Evolutionary conservation across 2,888 invertebrate species (phyloP), one percentile per base, ranked within the genome.

Genomic region (Bellardia pandia): DNA sequence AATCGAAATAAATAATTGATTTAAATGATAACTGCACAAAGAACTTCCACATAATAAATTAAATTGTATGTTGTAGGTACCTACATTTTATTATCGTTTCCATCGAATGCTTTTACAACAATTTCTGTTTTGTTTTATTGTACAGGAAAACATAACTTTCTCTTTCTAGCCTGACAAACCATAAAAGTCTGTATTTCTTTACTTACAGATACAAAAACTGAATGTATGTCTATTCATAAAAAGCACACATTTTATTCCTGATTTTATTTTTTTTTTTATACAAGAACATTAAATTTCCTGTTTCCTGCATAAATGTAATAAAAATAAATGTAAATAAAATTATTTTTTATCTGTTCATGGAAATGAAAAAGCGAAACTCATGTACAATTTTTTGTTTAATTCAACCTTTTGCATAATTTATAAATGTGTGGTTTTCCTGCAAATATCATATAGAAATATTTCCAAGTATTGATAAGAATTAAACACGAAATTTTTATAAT

Each of bases 251-350:
- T n/a, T n/a, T 3, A 53, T 53, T 45, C 11, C 13, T 16, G n/a
- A n/a, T 53, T 7, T n/a, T 16, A 3, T n/a, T 14, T 51, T 53
- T 2, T 53, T 2, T 53, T 53, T 53, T 53, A 7, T 16, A n/a
- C 51, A 53, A 16, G 13, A 53, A 53, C 14, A 53, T 53, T 53
- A 53, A 53, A 53, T 53, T 53, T 53, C 51, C 51, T 53, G 51
- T 53, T 53, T 53, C 51, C n/a, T 53, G 51, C n/a, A 53, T 53
- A 53, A 53, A 53, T 16, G 51, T 53, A n/a, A 53, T 53, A 53
- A 53, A 53, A 53, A 53, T 53, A 13, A 37, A 37, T 33, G 33
- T 4, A 33, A 33, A 33, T 33, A 4, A 23, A 23, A n/a, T 51
- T 51, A n/a, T n/a, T 51, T n/a, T 51, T 53, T 53, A 53, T 53